phyloP scores from a whole-genome alignment of 1,140 invertebrate species.

The Pseudomyrmex gracilis region DNA sequence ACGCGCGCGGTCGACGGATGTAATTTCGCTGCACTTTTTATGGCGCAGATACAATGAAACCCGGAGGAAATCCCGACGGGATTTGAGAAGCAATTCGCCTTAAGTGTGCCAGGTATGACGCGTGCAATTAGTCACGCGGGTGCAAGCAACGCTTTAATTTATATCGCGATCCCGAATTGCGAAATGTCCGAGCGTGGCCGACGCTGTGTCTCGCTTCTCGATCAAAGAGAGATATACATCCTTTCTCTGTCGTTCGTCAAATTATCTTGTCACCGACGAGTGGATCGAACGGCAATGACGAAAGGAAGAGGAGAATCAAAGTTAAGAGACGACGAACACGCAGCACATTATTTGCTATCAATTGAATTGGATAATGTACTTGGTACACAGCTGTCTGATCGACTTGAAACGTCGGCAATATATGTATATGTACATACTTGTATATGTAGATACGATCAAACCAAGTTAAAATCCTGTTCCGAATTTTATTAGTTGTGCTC shows the following conservation, averaged over 20 bases:
- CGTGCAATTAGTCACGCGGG: slow-evolving; percentile 67
- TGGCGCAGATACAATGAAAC: not conserved
- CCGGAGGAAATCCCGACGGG: slow-evolving; percentile 19
- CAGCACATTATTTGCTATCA: slow-evolving; percentile 12
- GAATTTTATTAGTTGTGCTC: not conserved
- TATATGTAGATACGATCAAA: not conserved
- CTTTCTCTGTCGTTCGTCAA: slow-evolving; percentile 53
- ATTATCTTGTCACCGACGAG: slow-evolving; percentile 28
- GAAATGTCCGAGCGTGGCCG: slow-evolving; percentile 50
- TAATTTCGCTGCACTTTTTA: not conserved
- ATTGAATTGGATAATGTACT: slow-evolving; percentile 32
- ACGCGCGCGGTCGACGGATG: not conserved
- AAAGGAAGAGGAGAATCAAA: not conserved
- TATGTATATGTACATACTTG: not conserved
- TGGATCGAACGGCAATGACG: not conserved
- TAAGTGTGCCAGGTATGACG: slow-evolving; percentile 66
- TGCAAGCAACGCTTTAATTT: slow-evolving; percentile 58
- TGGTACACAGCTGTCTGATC: not conserved
- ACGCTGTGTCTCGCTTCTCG: not conserved
- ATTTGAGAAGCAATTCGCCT: slow-evolving; percentile 58
- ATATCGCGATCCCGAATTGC: slow-evolving; percentile 67
- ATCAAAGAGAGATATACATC: not conserved
- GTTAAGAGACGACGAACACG: slow-evolving; percentile 13
- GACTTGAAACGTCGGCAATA: not conserved
- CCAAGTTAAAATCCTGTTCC: not conserved